Base-by-base conservation (phyloP, 2,113 vertebrate genomes). In the Cnemophilus loriae region DNA sequence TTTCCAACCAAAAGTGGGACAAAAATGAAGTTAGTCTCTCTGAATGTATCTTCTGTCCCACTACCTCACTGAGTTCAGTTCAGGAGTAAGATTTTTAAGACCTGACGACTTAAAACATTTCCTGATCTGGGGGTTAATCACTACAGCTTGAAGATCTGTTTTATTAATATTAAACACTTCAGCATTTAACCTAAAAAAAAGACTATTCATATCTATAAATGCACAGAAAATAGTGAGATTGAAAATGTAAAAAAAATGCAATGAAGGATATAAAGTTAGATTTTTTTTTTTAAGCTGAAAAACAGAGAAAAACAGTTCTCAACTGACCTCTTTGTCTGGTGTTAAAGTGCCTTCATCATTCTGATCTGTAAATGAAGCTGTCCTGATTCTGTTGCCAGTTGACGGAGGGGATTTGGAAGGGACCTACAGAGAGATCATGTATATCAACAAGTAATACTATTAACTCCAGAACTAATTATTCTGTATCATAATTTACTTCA, bases 241-340 rank as follows among this genome's bases (percentile, higher is more conserved):
- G 22, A 71, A 37, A 26, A 75, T 73, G 24, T 16, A 24, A 49
- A 73, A 35, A 33, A 41, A 64, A 52, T 10, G 23, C 47, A 55
- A 79, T 22, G 5, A 61, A 57, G 13, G 8, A 39, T 7, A 73
- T 3, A 47, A 52, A 84, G 23, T 33, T 55, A 64, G 37, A 71
- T 5, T 9, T 53, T 52, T 70, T 47, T 24, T 28, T 32, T 53
- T 37, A 71, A 86, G 17, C 27, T 56, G 47, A 80, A 82, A 64
- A 90, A 26, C 9, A 74, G 20, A 77, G 60, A 65, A 84, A 89
- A 91, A 18, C 15, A 44, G 32, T 71, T 93, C 44, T 92, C 55
- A 94, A 87, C 98, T 97, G 92, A 99, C 99, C 99, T 99, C 99
- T 98, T 98, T 98, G 89, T 99, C 98, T 67, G 98, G 98, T 83